Evolutionary conservation across 2,113 vertebrate species (phyloP).

Genomic region (Okapia johnstoni): DNA sequence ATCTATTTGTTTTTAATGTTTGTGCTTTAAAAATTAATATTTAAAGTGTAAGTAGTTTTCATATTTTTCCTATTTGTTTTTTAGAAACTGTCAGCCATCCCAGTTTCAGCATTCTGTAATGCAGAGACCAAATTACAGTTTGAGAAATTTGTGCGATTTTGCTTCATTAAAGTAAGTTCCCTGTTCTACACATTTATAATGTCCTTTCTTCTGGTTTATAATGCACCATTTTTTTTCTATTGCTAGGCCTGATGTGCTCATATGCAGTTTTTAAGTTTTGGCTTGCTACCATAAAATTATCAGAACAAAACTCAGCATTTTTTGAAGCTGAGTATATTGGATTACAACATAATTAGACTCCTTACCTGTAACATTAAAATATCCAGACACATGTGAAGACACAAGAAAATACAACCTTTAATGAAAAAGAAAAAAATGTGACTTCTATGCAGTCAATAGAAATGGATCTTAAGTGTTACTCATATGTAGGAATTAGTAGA

Average conservation of each 20-base stretch:
- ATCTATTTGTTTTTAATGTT: not conserved
- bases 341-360: not conserved
- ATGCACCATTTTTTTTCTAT: not conserved
- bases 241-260: not conserved
- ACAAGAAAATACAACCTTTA: not conserved
- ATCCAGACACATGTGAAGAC: not conserved
- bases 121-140: constrained; percentile 86
- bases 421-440: not conserved
- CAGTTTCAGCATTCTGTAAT: constrained; percentile 92
- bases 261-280: not conserved
- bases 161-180: constrained; percentile 96
- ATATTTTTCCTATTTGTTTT: constrained; percentile 47
- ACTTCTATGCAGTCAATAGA: not conserved
- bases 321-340: not conserved
- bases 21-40: not conserved
- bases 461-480: not conserved
- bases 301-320: not conserved
- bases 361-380: not conserved
- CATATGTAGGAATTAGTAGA: not conserved
- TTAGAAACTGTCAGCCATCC: constrained; percentile 95
- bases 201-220: not conserved
- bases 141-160: constrained; percentile 96
- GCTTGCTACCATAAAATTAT: not conserved
- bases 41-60: not conserved
- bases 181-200: not conserved